Evolutionary conservation across 2,797 vertebrate species (phyloP).

Genomic region (Chelidonichthys spinosus): DNA sequence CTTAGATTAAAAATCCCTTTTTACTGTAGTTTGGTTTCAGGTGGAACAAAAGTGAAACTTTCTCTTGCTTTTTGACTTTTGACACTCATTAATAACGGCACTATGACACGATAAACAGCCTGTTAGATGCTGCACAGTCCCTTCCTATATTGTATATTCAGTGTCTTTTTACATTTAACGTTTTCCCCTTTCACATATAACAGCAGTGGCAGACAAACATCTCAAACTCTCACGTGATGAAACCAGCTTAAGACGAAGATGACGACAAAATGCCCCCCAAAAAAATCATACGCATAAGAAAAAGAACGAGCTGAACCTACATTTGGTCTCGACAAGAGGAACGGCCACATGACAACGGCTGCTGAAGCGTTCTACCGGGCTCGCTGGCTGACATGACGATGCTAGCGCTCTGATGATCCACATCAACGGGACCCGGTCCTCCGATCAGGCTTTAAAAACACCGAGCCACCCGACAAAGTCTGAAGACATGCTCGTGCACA

Average conservation of each 20-base stretch:
- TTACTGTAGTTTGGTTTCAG: too few relatives aligned
- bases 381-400: constrained; percentile 13
- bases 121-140: too few relatives aligned
- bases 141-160: too few relatives aligned
- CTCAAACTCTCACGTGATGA: too few relatives aligned
- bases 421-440: constrained; percentile 1
- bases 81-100: too few relatives aligned
- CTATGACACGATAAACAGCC: too few relatives aligned
- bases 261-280: neutral
- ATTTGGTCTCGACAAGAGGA: constrained; percentile 41
- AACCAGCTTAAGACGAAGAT: neutral
- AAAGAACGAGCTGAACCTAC: constrained; percentile 57
- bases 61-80: too few relatives aligned
- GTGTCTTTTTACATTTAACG: neutral
- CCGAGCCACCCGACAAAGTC: constrained; percentile 25
- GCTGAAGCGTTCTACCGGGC: constrained; percentile 9
- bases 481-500: neutral
- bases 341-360: constrained; percentile 54
- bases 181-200: neutral
- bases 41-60: too few relatives aligned
- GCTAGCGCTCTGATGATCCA: constrained; percentile 27
- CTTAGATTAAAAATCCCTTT: too few relatives aligned
- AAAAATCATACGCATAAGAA: neutral
- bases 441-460: neutral
- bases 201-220: too few relatives aligned